Evolutionary conservation across 2,113 vertebrate genomes (phyloP).

Genomic region (Riparia riparia): DNA sequence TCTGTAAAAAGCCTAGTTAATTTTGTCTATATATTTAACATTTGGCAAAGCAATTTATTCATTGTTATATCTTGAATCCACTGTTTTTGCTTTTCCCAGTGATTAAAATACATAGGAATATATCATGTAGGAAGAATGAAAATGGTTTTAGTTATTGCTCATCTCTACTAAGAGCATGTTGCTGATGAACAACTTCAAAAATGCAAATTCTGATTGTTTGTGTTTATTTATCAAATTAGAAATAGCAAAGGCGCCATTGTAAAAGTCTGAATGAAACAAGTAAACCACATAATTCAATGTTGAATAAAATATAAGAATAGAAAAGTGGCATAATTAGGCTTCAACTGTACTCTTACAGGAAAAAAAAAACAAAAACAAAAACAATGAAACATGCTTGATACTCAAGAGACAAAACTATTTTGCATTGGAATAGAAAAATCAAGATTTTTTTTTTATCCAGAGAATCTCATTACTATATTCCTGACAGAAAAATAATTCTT

Average conservation of each 20-base stretch:
- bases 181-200: not conserved
- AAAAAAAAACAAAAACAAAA: not conserved
- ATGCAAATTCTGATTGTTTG: not conserved
- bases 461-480: not conserved
- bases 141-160: fast-evolving
- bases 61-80: not conserved
- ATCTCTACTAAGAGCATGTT: not conserved
- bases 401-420: not conserved
- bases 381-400: not conserved
- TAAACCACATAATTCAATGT: not conserved
- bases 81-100: not conserved
- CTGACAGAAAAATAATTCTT: not conserved
- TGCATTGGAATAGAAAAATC: not conserved
- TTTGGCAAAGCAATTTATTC: not conserved
- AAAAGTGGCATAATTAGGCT: not conserved
- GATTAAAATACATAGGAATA: not conserved
- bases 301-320: not conserved
- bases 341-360: not conserved
- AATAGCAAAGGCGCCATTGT: fast-evolving
- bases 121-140: not conserved
- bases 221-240: not conserved
- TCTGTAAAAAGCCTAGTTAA: not conserved
- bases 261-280: not conserved
- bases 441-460: not conserved
- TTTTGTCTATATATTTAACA: not conserved